Percentiles rank a stretch among this genome's conserved stretches.
phyloP scores from a whole-genome alignment of 2,888 invertebrate species.

The Eudemis profundana region DNA sequence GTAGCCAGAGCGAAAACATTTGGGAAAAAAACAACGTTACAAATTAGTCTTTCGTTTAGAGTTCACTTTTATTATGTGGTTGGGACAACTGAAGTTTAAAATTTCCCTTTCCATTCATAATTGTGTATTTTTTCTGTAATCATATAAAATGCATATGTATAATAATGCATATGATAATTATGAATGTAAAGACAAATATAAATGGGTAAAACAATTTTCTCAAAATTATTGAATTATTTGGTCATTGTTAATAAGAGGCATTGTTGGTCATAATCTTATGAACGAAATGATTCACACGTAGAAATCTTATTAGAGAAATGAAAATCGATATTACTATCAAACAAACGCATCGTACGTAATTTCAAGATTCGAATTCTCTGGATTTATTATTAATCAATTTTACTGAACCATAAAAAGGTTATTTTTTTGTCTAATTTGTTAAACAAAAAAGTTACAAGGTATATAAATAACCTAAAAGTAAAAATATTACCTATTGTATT shows the following conservation, averaged over 20 bases:
- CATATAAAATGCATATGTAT: conserved; percentile 4
- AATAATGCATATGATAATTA: conserved; percentile 9
- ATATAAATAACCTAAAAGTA: too few species aligned
- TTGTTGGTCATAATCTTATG: conserved; percentile 14
- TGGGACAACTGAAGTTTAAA: conserved; percentile 22
- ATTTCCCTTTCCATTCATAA: conserved; percentile 21
- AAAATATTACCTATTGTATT: too few species aligned
- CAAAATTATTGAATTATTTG: conserved; percentile 16
- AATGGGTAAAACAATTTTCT: conserved; percentile 16
- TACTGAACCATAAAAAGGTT: too few species aligned
- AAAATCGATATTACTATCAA: too few species aligned
- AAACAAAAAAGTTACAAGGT: too few species aligned
- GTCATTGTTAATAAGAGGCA: conserved; percentile 15
- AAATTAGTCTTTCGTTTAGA: conserved; percentile 63
- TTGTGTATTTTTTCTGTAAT: neutral
- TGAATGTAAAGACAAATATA: conserved; percentile 18
- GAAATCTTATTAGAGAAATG: neutral
- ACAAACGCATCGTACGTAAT: too few species aligned
- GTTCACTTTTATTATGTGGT: conserved; percentile 51
- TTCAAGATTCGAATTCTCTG: too few species aligned
- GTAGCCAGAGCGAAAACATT: conserved; percentile 84
- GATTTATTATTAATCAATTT: too few species aligned
- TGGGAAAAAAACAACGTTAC: conserved; percentile 63
- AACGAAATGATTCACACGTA: conserved; percentile 14
- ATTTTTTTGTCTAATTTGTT: too few species aligned